A percentile compares a stretch with the other conserved stretches of the same genome.
Evolutionary conservation across 2,797 vertebrate genomes (phyloP).

Genomic region (Eutrigla gurnardus): DNA sequence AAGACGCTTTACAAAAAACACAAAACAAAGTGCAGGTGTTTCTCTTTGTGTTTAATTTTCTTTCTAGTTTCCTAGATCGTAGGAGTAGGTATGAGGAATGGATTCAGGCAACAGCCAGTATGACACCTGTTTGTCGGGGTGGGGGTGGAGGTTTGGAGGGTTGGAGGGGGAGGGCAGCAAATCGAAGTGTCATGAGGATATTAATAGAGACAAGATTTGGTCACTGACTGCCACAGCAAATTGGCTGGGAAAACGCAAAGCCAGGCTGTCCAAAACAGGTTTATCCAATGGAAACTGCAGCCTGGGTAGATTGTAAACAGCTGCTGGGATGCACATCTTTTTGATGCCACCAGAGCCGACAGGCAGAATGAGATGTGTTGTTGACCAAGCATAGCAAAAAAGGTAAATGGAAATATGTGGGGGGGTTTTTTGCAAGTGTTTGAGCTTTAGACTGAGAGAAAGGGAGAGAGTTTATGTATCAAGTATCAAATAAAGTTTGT

Average conservation of each 20-base stretch:
- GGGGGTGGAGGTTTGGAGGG: too few species aligned
- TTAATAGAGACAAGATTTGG: conserved; percentile 68
- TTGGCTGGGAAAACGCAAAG: conserved; percentile 59
- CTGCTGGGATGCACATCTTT: conserved; percentile 36
- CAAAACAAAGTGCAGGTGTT: conserved; percentile 14
- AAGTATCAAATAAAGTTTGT: conserved; percentile 54
- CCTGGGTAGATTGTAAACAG: conserved; percentile 59
- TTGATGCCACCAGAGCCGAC: conserved; percentile 20
- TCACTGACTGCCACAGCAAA: conserved; percentile 54
- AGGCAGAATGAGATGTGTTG: conserved; percentile 37
- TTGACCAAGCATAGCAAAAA: conserved; percentile 24
- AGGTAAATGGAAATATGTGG: conserved; percentile 41
- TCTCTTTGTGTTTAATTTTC: conserved; percentile 26
- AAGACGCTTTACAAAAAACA: too few species aligned
- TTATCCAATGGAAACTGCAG: conserved; percentile 58
- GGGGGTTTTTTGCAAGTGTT: conserved; percentile 25
- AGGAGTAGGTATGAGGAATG: neutral
- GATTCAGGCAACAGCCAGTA: neutral
- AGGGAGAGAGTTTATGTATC: conserved; percentile 18
- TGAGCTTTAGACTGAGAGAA: conserved; percentile 15
- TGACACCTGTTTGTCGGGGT: neutral
- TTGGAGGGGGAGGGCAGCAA: conserved; percentile 12
- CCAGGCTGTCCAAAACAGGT: conserved; percentile 49
- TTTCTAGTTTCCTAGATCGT: conserved; percentile 26
- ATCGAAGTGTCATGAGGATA: conserved; percentile 71